A percentile compares a stretch with the other conserved stretches of the same genome.
Evolutionary conservation across 2,113 vertebrate genomes (phyloP).

Genomic region (Larimichthys polyactis): DNA sequence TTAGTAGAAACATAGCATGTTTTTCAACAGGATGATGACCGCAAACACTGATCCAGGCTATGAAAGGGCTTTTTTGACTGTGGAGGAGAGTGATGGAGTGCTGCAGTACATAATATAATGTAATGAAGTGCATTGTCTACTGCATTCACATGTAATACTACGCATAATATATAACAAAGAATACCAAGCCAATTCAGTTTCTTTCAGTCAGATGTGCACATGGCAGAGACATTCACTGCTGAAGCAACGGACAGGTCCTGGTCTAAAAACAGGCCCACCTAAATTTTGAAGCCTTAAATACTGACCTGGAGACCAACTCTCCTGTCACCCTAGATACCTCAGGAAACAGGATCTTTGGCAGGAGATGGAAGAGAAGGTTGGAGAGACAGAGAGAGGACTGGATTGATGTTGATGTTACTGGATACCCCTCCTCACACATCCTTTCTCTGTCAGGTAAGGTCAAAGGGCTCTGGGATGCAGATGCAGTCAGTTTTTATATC

Average conservation of each 20-base stretch:
- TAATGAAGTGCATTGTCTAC: too few relatives aligned
- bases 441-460: constrained; percentile 28
- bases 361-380: constrained; percentile 10
- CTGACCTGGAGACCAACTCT: constrained; percentile 43
- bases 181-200: background rate
- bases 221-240: background rate
- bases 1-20: too few relatives aligned
- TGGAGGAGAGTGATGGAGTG: too few relatives aligned
- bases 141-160: too few relatives aligned
- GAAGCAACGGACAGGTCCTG: background rate
- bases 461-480: background rate
- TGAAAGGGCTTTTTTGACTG: too few relatives aligned
- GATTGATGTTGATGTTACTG: constrained; percentile 29
- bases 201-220: background rate
- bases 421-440: constrained; percentile 24
- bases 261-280: constrained; percentile 56
- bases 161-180: background rate
- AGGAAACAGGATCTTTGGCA: constrained; percentile 48
- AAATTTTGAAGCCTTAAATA: constrained; percentile 42
- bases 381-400: background rate
- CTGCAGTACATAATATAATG: too few relatives aligned
- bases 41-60: too few relatives aligned
- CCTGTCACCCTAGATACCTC: constrained; percentile 38
- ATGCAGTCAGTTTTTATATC: constrained; percentile 1
- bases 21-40: too few relatives aligned